Conservation (phyloP, 2,888 invertebrate species). For the Thera britannica region DNA sequence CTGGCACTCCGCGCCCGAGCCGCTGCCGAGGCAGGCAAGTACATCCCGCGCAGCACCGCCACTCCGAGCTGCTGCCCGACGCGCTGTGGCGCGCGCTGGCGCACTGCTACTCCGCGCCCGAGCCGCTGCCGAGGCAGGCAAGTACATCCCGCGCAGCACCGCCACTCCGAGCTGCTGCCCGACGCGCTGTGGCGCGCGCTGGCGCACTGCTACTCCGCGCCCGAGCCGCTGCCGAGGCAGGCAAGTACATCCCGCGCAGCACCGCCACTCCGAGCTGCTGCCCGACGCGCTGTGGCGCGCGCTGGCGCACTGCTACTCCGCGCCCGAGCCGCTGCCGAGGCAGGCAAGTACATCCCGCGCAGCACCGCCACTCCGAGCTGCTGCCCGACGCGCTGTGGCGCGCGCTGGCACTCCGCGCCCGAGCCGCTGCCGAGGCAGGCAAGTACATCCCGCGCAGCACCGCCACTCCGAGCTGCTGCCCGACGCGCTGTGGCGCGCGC, state of each 20-base stretch:
- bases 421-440: no score
- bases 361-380: no score
- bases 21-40: constrained; percentile 89
- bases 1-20: constrained; percentile 91
- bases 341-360: no score
- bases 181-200: constrained; percentile 95
- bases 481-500: constrained; percentile 93
- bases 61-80: constrained; percentile 95
- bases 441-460: no score
- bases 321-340: no score
- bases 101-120: constrained; percentile 90
- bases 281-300: constrained; percentile 92
- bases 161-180: constrained; percentile 94
- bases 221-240: constrained; percentile 91
- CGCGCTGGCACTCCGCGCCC: no score
- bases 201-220: constrained; percentile 93
- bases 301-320: no score
- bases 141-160: constrained; percentile 86
- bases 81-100: constrained; percentile 94
- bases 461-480: constrained; percentile 95
- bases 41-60: constrained; percentile 88
- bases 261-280: no score
- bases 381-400: no score
- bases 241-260: constrained; percentile 47
- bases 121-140: constrained; percentile 91